Evolutionary conservation across 2,797 vertebrate species (phyloP).

Genomic region (Bradypodion ventrale): DNA sequence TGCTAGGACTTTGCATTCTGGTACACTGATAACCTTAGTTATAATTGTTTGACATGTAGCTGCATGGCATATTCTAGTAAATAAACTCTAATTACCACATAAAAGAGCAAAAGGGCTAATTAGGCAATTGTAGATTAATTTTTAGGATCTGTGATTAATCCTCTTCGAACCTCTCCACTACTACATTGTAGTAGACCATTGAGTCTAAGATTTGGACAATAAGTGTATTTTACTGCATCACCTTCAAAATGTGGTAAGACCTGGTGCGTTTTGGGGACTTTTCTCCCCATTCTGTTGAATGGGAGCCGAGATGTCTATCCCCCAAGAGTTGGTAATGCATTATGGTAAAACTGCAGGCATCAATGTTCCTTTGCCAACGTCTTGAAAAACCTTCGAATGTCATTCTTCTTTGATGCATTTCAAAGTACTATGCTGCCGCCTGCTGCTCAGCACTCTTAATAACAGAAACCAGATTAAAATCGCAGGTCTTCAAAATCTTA

Average conservation of each 20-base stretch:
- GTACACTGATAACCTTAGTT: background rate
- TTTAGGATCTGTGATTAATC: no score
- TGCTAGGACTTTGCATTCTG: background rate
- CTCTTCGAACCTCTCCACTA: background rate
- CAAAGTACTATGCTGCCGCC: conserved; percentile 25
- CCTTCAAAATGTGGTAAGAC: background rate
- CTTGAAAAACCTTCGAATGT: background rate
- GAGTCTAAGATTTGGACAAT: background rate
- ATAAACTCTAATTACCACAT: background rate
- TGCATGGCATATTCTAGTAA: background rate
- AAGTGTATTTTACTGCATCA: background rate
- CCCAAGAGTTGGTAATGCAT: background rate
- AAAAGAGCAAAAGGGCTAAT: background rate
- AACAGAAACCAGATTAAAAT: background rate
- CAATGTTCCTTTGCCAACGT: conserved; percentile 35
- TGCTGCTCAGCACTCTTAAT: conserved; percentile 2
- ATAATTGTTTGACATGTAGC: background rate
- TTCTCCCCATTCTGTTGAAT: background rate
- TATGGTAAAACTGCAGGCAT: background rate
- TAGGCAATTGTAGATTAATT: background rate
- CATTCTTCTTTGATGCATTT: background rate
- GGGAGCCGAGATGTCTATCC: background rate
- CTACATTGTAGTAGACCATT: no score
- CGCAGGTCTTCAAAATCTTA: background rate
- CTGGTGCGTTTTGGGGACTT: background rate